Percentiles rank a stretch among this genome's conserved stretches.
Evolutionary conservation across 2,797 vertebrate species (phyloP).

Genomic region (Phylloscopus collybita): DNA sequence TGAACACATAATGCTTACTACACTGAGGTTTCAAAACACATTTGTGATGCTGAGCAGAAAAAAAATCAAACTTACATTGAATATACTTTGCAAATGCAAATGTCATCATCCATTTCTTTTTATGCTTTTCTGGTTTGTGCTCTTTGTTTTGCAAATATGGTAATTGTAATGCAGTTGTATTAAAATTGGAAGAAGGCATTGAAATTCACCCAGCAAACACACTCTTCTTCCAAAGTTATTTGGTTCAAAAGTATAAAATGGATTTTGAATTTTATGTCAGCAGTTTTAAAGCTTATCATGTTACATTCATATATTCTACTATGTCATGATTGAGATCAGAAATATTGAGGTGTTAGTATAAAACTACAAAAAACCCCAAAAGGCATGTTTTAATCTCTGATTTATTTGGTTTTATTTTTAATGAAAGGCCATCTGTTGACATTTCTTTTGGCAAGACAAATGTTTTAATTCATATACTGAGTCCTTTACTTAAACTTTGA

Average conservation of each 20-base stretch:
- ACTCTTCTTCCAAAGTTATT: neutral
- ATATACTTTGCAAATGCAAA: constrained; percentile 37
- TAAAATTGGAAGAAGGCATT: constrained; percentile 39
- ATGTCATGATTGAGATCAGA: neutral
- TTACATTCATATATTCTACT: neutral
- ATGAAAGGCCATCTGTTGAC: neutral
- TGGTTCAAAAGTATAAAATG: constrained; percentile 2
- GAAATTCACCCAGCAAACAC: constrained; percentile 11
- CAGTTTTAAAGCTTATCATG: neutral
- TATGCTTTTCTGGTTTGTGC: constrained; percentile 36
- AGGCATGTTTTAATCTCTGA: neutral
- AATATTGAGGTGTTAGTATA: neutral
- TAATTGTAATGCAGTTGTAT: constrained; percentile 54
- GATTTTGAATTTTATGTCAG: neutral
- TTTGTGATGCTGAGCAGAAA: constrained; percentile 41
- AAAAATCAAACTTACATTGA: constrained; percentile 19
- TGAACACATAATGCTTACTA: constrained; percentile 28
- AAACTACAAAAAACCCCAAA: neutral
- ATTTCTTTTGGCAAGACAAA: neutral
- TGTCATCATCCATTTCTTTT: constrained; percentile 54
- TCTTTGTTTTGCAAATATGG: constrained; percentile 60
- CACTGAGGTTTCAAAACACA: constrained; percentile 31
- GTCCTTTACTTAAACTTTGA: neutral
- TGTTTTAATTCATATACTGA: neutral
- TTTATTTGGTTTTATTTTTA: neutral